These are phyloP conservation scores for Caretta caretta DNA, from an alignment of 2,113 vertebrate genomes.

Conservation along the genomic window DNA sequence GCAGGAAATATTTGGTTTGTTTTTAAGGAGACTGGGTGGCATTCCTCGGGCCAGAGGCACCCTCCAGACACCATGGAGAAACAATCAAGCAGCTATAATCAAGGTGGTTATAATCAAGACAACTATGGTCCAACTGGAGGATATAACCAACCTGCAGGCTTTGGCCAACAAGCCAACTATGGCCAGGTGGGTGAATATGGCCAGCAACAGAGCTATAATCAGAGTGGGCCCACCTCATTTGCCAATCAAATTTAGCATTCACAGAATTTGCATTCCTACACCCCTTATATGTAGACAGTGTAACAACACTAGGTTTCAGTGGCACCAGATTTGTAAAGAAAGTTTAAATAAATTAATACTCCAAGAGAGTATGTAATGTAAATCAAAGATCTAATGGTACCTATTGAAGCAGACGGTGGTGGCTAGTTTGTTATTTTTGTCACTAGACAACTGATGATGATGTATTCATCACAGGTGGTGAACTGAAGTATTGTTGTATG, in stretches of 20 bases:
- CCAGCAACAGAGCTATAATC: slow-evolving; percentile 77
- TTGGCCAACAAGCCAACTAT: slow-evolving; percentile 76
- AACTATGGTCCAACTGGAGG: slow-evolving; percentile 87
- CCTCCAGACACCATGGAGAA: slow-evolving; percentile 86
- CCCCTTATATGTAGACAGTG: slow-evolving; percentile 34
- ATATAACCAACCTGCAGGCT: slow-evolving; percentile 83
- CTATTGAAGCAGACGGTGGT: slow-evolving; percentile 54
- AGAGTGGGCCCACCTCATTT: slow-evolving; percentile 89
- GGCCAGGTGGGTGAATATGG: slow-evolving; percentile 84
- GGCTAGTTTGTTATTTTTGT: slow-evolving; percentile 53
- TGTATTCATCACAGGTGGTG: slow-evolving; percentile 46
- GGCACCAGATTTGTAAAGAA: slow-evolving; percentile 66
- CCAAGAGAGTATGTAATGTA: slow-evolving; percentile 35
- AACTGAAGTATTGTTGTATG: slow-evolving; percentile 74
- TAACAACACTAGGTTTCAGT: slow-evolving; percentile 58
- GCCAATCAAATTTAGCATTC: slow-evolving; percentile 89
- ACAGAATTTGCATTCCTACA: slow-evolving; percentile 24
- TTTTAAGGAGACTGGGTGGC: slow-evolving; percentile 98
- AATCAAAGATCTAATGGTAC: slow-evolving; percentile 41
- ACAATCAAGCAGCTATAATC: slow-evolving; percentile 86
- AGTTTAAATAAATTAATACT: slow-evolving; percentile 68
- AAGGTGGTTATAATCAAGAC: slow-evolving; percentile 89
- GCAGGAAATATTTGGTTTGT: slow-evolving; percentile 99
- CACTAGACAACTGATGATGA: slow-evolving; percentile 23
- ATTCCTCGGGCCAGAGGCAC: slow-evolving; percentile 88